phyloP scores from a whole-genome alignment of 2,797 vertebrate species.

The Phataginus tricuspis region DNA sequence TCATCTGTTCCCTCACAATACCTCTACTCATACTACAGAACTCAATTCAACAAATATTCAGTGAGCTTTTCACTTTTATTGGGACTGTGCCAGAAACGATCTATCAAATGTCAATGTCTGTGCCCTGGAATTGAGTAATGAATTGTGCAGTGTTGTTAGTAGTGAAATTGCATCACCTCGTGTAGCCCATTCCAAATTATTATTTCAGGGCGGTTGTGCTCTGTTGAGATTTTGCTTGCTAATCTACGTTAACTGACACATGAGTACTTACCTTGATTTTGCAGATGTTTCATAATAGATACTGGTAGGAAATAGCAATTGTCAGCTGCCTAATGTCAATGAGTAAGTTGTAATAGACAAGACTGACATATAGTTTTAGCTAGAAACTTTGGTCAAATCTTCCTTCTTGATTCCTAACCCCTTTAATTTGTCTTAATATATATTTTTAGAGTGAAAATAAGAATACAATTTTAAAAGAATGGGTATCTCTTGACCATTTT shows the following conservation, averaged over 20 bases:
- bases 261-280: not conserved
- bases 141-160: not conserved
- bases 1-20: not conserved
- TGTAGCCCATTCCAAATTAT: not conserved
- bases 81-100: not conserved
- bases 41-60: not conserved
- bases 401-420: not conserved
- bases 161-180: not conserved
- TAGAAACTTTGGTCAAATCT: not conserved
- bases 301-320: not conserved
- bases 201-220: not conserved
- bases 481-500: not conserved
- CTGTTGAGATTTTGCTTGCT: not conserved
- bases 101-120: not conserved
- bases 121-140: not conserved
- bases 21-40: not conserved
- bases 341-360: not conserved
- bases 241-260: not conserved
- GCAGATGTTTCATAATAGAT: not conserved
- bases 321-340: not conserved
- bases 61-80: not conserved
- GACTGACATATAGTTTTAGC: not conserved
- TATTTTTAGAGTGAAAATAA: not conserved
- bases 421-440: not conserved
- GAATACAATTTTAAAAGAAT: not conserved